phyloP scores from a whole-genome alignment of 2,113 vertebrate genomes.

The Halcyon senegalensis region DNA sequence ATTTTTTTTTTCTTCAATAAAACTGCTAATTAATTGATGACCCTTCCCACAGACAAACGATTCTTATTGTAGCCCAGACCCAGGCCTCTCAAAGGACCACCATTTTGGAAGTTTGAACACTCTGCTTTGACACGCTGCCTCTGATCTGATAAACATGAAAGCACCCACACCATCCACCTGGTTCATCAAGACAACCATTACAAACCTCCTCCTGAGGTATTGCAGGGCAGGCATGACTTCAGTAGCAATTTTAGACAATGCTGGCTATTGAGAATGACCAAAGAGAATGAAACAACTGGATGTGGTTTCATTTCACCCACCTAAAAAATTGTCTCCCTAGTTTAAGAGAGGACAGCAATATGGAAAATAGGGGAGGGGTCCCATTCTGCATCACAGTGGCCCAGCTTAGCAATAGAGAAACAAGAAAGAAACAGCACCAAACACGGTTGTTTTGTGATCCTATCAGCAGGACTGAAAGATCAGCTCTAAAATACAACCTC shows the following conservation, averaged over 20 bases:
- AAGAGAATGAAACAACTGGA: neutral
- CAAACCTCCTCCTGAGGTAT: neutral
- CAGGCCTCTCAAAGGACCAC: neutral
- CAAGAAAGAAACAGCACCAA: neutral
- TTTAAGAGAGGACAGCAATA: neutral
- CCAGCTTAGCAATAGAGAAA: neutral
- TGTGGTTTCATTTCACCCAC: neutral
- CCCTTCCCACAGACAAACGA: slow-evolving; percentile 24
- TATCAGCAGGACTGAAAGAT: neutral
- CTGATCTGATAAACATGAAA: neutral
- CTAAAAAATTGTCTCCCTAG: neutral
- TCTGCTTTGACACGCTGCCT: neutral
- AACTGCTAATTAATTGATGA: slow-evolving; percentile 58
- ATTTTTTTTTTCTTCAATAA: neutral
- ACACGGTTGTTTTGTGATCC: neutral
- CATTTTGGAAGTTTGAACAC: neutral
- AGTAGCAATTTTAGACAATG: neutral
- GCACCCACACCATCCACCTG: neutral
- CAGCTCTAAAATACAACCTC: neutral
- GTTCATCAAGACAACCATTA: neutral
- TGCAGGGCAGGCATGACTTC: rapidly evolving
- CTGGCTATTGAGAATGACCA: neutral
- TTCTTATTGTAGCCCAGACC: neutral
- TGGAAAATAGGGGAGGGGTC: neutral
- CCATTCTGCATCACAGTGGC: neutral